Percentiles rank a stretch among this genome's conserved stretches.
These are phyloP conservation scores for Oplegnathus fasciatus DNA, from an alignment of 2,113 vertebrate species.

Conservation along the genomic window DNA sequence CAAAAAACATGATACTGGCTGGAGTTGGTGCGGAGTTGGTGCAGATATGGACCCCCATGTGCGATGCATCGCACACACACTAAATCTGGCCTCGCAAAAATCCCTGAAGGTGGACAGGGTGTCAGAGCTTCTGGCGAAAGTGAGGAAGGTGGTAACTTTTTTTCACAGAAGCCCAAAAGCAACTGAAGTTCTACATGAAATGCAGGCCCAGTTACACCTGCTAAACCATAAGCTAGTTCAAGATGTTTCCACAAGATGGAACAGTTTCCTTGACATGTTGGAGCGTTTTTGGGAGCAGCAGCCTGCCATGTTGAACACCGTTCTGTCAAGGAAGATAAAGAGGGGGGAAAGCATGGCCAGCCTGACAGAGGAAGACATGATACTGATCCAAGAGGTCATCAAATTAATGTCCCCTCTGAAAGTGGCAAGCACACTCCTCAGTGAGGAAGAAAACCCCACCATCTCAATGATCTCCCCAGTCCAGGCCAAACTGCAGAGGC, in stretches of 20 bases:
- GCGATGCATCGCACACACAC: too few species aligned
- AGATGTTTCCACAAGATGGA: conserved; percentile 23
- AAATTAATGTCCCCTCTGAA: neutral
- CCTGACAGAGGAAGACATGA: too few species aligned
- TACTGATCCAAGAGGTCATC: too few species aligned
- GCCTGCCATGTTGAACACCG: neutral
- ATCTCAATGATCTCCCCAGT: neutral
- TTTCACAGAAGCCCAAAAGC: too few species aligned
- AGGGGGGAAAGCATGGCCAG: too few species aligned
- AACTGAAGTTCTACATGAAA: too few species aligned
- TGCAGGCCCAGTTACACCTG: neutral
- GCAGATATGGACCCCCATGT: neutral
- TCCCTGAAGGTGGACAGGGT: neutral
- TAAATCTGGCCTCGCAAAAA: conserved; percentile 19
- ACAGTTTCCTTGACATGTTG: neutral
- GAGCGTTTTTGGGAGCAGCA: conserved; percentile 16
- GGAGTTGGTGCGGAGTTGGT: neutral
- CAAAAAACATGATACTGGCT: too few species aligned
- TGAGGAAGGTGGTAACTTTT: conserved; percentile 8
- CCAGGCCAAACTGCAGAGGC: too few species aligned
- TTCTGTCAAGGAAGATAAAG: conserved; percentile 18
- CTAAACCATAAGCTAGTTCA: neutral
- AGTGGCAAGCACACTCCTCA: conserved; percentile 5
- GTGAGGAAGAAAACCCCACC: neutral
- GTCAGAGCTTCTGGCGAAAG: neutral